Base-by-base conservation (phyloP, 2,888 invertebrate species). In the Cosmopolites sordidus region DNA sequence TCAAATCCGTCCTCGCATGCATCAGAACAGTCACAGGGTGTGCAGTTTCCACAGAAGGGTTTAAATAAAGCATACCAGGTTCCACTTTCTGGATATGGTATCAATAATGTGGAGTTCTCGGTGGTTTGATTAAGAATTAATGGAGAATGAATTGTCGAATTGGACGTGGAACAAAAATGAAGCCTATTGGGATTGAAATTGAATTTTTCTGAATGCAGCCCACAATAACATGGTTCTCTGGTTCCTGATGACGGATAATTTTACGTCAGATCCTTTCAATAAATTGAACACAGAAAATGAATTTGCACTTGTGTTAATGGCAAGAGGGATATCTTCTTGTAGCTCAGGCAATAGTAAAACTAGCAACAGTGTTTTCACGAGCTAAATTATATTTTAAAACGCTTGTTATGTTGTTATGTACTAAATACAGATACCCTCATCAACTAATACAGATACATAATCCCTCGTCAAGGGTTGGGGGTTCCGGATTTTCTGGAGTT, bases 61-160 rank as follows among this genome's bases (percentile, higher is more conserved):
- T n/a, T n/a, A n/a, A n/a, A n/a, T n/a, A n/a, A n/a, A n/a, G n/a
- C n/a, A n/a, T 87, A 90, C 92, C 92, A 94, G 30, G 75, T 75
- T 0, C 93, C 93, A 22, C 86, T 82, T 64, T 91, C 90, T 0
- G 93, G 93, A 66, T 83, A 94, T 0, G 93, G 93, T 18, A 89
- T 80, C 56, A 83, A 79, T 14, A 83, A 71, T 45, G 82, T 79
- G 44, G 84, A 80, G 38, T 84, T 81, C 29, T 79, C 79, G 0
- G n/a, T n/a, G n/a, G n/a, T n/a, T n/a, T n/a, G n/a, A n/a, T n/a
- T n/a, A n/a, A n/a, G n/a, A n/a, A n/a, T n/a, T n/a, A n/a, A n/a
- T n/a, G n/a, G n/a, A n/a, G n/a, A n/a, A n/a, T n/a, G n/a, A n/a
- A n/a, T n/a, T n/a, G n/a, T n/a, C n/a, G n/a, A n/a, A n/a, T n/a